Evolutionary conservation across 2,113 vertebrate species (phyloP).

Genomic region (Lichenostomus cassidix): DNA sequence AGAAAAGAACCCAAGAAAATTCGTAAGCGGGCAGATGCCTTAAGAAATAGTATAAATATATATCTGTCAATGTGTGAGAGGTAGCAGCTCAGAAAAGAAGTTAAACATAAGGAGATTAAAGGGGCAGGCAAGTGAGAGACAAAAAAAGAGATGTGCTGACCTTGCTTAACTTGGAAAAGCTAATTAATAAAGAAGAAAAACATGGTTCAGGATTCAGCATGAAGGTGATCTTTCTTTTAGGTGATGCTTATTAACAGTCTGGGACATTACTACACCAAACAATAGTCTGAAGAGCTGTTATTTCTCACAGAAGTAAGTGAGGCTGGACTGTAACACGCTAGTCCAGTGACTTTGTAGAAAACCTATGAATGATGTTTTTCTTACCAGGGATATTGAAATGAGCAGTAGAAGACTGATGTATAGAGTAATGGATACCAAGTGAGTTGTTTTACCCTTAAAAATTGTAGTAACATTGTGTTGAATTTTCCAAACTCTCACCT

Average conservation of each 20-base stretch:
- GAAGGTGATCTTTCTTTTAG: not conserved
- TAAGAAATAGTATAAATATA: not conserved
- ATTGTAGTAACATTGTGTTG: not conserved
- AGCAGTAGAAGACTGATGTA: not conserved
- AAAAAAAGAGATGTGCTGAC: slow-evolving; percentile 17
- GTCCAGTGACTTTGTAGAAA: not conserved
- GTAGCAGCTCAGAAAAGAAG: slow-evolving; percentile 14
- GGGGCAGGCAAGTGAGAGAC: not conserved
- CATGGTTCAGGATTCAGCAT: not conserved
- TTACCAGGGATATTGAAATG: not conserved
- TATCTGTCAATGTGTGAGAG: not conserved
- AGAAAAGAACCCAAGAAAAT: not conserved
- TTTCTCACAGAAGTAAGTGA: not conserved
- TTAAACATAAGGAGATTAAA: slow-evolving; percentile 61
- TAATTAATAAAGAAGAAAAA: slow-evolving; percentile 44
- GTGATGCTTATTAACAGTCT: not conserved
- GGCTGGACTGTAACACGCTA: not conserved
- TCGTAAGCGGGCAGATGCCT: not conserved
- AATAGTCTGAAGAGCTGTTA: not conserved
- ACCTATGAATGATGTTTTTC: not conserved
- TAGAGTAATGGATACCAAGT: not conserved
- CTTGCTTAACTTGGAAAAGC: slow-evolving; percentile 52
- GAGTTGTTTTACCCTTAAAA: not conserved
- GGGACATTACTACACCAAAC: not conserved
- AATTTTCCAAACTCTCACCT: not conserved